Base-by-base conservation (phyloP, 2,888 invertebrate species). In the Augochlorella aurata region DNA sequence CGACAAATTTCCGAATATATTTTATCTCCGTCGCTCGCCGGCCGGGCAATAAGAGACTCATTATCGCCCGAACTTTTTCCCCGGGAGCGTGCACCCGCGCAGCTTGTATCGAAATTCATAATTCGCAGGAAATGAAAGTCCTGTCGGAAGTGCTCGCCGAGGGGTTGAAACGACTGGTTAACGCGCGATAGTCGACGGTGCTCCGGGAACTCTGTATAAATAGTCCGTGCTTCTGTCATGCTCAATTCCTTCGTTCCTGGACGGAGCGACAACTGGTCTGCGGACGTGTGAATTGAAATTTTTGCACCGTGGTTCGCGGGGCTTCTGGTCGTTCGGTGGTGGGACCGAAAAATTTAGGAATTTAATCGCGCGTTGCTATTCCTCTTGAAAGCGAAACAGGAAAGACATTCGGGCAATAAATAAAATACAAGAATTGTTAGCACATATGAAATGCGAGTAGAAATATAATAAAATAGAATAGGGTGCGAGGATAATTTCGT, bases 1-100 rank as follows among this genome's bases (percentile, higher is more conserved):
- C 21, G 52, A 24, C 18, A 29, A 44, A 66, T 79, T 66, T 66
- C 44, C 79, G 24, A 66, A 77, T 49, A 70, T 70, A 70, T 70
- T 77, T 79, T 14, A 70, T 73, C 71, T 29, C 29, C 44, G 21
- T 18, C 8, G 47, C 24, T 12, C 10, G 52, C 12, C 5, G n/a
- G 14, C 7, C 29, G 14, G n/a, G 49, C 69, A 79, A 78, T 69
- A 44, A 79, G 63, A 38, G 63, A 49, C 52, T 73, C 68, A 73
- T 81, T 81, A 81, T 45, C 63, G 63, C 63, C 63, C 79, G 49
- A 78, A 65, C 18, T 44, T 9, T 18, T 14, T 70, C 58, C 29
- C 21, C 50, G 50, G 0, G 10, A 10, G 18, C 38, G 63, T 14
- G 7, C 1, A 16, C n/a, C 24, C 29, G 12, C 16, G 38, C 14